These are phyloP conservation scores for Coptodon bakossiorum DNA, from an alignment of 2,113 vertebrate genomes.

Conservation along the genomic window DNA sequence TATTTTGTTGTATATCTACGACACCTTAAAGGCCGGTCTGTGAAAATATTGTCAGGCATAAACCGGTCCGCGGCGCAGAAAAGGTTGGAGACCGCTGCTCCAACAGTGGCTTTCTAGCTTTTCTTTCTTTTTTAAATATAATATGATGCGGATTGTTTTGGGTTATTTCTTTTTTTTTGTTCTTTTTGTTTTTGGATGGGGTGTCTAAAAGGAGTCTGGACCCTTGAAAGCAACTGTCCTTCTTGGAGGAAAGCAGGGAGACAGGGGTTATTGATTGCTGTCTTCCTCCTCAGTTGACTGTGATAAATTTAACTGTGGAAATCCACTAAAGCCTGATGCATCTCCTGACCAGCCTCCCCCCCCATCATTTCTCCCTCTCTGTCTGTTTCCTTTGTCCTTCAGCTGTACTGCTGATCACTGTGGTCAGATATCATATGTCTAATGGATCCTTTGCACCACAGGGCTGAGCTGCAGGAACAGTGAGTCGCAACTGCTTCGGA, in stretches of 20 bases:
- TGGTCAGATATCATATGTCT: conserved; percentile 55
- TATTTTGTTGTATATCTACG: not conserved
- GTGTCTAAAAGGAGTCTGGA: not conserved
- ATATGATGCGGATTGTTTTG: not conserved
- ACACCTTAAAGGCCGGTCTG: not conserved
- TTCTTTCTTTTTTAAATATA: not conserved
- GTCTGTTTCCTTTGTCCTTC: conserved; percentile 53
- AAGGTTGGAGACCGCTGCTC: not conserved
- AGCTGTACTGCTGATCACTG: conserved; percentile 34
- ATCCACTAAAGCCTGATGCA: conserved; percentile 19
- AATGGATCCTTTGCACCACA: conserved; percentile 18
- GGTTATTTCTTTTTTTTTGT: not conserved
- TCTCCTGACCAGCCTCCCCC: not conserved
- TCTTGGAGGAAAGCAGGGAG: not conserved
- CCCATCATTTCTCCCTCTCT: not conserved
- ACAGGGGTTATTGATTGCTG: conserved; percentile 49
- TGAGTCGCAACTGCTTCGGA: not conserved
- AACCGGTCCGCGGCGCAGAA: not conserved
- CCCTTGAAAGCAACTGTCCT: not conserved
- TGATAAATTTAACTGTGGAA: conserved; percentile 56
- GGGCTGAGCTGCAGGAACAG: not conserved
- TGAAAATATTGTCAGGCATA: not conserved
- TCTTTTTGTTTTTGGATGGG: not conserved
- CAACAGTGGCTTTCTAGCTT: not conserved
- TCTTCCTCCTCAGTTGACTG: conserved; percentile 42